phyloP scores from a whole-genome alignment of 2,888 invertebrate species.

The Schizaphis graminum region DNA sequence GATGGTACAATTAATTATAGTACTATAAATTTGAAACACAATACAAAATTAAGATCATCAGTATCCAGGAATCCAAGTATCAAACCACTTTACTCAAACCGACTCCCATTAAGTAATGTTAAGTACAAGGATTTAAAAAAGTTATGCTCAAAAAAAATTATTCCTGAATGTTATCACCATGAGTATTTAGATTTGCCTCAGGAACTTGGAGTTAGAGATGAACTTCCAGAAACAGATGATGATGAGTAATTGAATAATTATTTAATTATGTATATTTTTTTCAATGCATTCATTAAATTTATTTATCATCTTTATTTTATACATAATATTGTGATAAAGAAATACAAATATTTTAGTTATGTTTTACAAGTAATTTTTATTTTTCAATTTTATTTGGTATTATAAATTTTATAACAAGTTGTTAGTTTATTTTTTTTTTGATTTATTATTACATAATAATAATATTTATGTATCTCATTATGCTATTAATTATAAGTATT shows the following conservation, averaged over 20 bases:
- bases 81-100: not conserved
- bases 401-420: too few species aligned
- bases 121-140: not conserved
- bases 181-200: not conserved
- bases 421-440: too few species aligned
- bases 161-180: slow-evolving; percentile 25
- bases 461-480: too few species aligned
- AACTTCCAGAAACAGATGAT: slow-evolving; percentile 20
- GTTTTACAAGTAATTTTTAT: too few species aligned
- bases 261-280: too few species aligned
- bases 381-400: too few species aligned
- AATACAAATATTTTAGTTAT: too few species aligned
- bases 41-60: slow-evolving; percentile 9
- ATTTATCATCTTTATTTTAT: too few species aligned
- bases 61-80: not conserved
- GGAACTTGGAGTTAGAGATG: not conserved
- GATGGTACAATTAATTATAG: not conserved
- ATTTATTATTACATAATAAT: too few species aligned
- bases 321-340: too few species aligned
- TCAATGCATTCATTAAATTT: too few species aligned
- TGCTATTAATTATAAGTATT: too few species aligned
- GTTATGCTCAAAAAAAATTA: not conserved
- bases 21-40: slow-evolving; percentile 6
- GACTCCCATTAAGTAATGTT: not conserved
- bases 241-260: not conserved